Evolutionary conservation across 1,140 invertebrate species (phyloP).

Genomic region (Thaumetopoea pityocampa): DNA sequence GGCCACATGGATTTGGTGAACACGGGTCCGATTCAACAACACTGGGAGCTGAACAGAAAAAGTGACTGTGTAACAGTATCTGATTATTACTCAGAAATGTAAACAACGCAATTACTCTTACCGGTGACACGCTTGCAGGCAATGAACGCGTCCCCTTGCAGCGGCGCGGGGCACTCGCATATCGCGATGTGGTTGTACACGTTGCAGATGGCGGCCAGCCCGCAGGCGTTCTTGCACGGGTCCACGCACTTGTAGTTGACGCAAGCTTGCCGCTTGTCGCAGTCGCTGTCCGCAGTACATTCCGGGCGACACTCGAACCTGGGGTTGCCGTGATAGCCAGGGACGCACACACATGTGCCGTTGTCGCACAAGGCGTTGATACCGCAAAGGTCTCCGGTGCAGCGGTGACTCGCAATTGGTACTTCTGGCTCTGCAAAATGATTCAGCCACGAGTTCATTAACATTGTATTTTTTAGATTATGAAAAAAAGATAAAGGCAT

Average conservation of each 20-base stretch:
- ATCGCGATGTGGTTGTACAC: constrained; percentile 82
- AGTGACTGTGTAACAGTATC: no score
- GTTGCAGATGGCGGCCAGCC: constrained; percentile 77
- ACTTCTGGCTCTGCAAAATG: constrained; percentile 30
- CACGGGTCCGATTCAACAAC: constrained; percentile 80
- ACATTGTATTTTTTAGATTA: no score
- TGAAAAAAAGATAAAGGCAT: no score
- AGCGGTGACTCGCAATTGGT: constrained; percentile 69
- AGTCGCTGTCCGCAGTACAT: constrained; percentile 84
- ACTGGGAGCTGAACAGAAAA: constrained; percentile 35
- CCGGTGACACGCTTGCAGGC: constrained; percentile 74
- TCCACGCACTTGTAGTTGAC: constrained; percentile 89
- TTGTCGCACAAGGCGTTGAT: constrained; percentile 83
- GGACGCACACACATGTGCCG: constrained; percentile 80
- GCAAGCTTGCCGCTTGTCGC: constrained; percentile 86
- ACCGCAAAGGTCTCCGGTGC: constrained; percentile 84
- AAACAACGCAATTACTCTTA: constrained; percentile 38
- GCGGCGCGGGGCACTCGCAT: constrained; percentile 79
- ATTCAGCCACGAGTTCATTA: not conserved
- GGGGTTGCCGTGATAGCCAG: constrained; percentile 79
- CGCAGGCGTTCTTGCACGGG: constrained; percentile 85
- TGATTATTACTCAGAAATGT: no score
- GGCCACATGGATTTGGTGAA: constrained; percentile 84
- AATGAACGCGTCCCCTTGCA: constrained; percentile 81
- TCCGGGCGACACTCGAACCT: constrained; percentile 81